Evolutionary conservation across 92 coral and sea anemone species (phyloP).

Genomic region (Siderastrea siderea): DNA sequence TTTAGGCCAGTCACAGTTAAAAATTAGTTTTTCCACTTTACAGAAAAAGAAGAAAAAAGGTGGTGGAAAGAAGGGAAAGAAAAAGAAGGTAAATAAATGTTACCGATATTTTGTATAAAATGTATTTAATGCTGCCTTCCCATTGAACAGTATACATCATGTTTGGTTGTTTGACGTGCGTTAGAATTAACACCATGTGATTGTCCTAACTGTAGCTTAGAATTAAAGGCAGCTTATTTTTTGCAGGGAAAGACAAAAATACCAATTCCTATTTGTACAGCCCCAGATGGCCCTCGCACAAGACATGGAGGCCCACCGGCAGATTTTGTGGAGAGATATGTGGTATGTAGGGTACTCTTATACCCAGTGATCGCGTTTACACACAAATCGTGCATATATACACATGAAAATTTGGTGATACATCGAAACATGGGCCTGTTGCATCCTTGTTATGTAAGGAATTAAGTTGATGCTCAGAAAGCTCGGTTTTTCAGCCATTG

Average conservation of each 20-base stretch:
- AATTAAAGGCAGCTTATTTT: background rate
- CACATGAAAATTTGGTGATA: no score
- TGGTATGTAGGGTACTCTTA: constrained; percentile 69
- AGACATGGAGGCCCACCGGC: constrained; percentile 97
- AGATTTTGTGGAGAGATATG: constrained; percentile 90
- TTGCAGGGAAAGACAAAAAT: constrained; percentile 95
- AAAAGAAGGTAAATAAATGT: constrained; percentile 81
- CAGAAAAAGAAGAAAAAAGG: constrained; percentile 96
- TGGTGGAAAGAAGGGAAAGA: constrained; percentile 97
- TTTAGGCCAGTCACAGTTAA: no score
- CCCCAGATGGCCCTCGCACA: constrained; percentile 98
- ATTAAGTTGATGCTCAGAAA: no score
- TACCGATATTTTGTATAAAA: background rate
- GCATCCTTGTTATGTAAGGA: no score
- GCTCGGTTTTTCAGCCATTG: no score
- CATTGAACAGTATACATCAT: no score
- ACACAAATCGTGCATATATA: no score
- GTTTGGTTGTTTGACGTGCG: background rate
- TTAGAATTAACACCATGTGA: background rate
- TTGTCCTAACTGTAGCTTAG: background rate
- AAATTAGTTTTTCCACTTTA: background rate
- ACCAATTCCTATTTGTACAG: constrained; percentile 99
- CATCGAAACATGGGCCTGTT: no score
- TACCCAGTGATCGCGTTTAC: no score
- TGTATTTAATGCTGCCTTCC: background rate